These are phyloP conservation scores for Notodonta dromedarius DNA, from an alignment of 2,888 invertebrate species.

Conservation along the genomic window DNA sequence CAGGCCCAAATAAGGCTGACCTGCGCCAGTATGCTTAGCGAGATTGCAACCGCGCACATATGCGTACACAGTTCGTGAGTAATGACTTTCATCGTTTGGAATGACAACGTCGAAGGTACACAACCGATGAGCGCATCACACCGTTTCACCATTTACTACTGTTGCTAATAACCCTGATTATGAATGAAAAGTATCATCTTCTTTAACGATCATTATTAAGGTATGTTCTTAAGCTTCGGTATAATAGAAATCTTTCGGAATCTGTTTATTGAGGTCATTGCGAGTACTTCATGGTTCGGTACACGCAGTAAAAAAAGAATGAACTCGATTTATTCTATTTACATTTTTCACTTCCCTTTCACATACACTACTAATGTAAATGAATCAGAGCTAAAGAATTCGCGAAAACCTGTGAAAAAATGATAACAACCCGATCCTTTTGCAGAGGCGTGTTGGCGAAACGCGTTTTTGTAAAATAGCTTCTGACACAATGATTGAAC, in stretches of 20 bases:
- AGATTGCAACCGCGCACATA: slow-evolving; percentile 49
- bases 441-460: slow-evolving; percentile 19
- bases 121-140: slow-evolving; percentile 58
- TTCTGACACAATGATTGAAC: slow-evolving; percentile 34
- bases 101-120: slow-evolving; percentile 69
- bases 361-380: slow-evolving; percentile 13
- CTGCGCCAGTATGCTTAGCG: slow-evolving; percentile 52
- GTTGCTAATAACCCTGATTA: slow-evolving; percentile 15
- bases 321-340: slow-evolving; percentile 45
- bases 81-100: slow-evolving; percentile 78
- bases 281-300: slow-evolving; percentile 57
- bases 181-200: slow-evolving; percentile 16
- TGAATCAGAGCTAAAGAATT: background rate
- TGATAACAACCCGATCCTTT: slow-evolving; percentile 23
- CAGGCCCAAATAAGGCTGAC: slow-evolving; percentile 61
- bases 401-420: slow-evolving; percentile 23
- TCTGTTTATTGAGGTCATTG: slow-evolving; percentile 57
- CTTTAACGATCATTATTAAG: background rate
- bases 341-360: slow-evolving; percentile 38
- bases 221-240: background rate
- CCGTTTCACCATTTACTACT: slow-evolving; percentile 59
- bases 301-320: slow-evolving; percentile 47
- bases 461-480: slow-evolving; percentile 28
- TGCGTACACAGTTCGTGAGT: slow-evolving; percentile 37
- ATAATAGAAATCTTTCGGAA: slow-evolving; percentile 36